A percentile compares a stretch with the other conserved stretches of the same genome.
These are phyloP conservation scores for Apantesis nais DNA, from an alignment of 2,888 invertebrate genomes.

Conservation along the genomic window DNA sequence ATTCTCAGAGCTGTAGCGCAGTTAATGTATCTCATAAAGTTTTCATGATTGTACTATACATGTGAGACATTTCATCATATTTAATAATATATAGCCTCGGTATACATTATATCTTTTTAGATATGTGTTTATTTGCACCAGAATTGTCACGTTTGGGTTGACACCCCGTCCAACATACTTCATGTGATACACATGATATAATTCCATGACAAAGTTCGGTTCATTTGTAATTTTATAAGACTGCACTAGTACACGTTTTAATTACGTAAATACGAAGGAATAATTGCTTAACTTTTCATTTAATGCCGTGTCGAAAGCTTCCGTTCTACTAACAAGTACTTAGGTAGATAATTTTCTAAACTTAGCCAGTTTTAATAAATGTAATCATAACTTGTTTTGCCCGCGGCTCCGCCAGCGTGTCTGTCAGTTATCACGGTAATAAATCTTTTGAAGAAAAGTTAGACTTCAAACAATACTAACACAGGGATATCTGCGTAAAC, in stretches of 20 bases:
- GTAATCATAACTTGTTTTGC: too few species aligned
- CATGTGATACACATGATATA: too few species aligned
- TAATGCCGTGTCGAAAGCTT: neutral
- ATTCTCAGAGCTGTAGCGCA: neutral
- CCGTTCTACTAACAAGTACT: neutral
- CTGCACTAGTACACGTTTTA: neutral
- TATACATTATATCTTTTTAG: too few species aligned
- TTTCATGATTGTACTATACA: neutral
- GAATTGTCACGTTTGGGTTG: neutral
- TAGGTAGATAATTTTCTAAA: slow-evolving; percentile 27
- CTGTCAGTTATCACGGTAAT: too few species aligned
- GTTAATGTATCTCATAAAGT: neutral
- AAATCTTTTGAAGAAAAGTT: too few species aligned
- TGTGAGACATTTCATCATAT: neutral
- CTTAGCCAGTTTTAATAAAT: slow-evolving; percentile 23
- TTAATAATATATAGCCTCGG: too few species aligned
- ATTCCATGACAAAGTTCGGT: neutral
- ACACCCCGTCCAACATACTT: too few species aligned
- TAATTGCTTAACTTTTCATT: slow-evolving; percentile 22
- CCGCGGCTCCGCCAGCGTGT: too few species aligned
- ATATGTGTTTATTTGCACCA: too few species aligned
- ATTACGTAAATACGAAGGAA: neutral
- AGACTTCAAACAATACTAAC: too few species aligned
- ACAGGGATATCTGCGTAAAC: too few species aligned
- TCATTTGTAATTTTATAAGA: neutral